Percentiles rank a stretch among this genome's conserved stretches.
Evolutionary conservation across 2,113 vertebrate species (phyloP).

Genomic region (Cyanocitta stelleri): DNA sequence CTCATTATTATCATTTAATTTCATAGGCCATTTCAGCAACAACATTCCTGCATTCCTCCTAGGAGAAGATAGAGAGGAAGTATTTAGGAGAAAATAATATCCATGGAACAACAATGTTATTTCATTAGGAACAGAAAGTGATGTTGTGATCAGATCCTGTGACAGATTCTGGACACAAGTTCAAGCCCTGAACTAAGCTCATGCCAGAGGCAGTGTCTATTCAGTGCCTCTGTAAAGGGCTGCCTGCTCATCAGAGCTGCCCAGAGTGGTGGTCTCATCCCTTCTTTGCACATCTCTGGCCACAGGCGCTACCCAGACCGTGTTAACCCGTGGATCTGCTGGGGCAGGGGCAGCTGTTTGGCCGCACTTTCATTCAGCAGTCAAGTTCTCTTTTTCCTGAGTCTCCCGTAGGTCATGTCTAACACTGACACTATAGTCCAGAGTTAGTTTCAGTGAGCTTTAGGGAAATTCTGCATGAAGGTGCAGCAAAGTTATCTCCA

Average conservation of each 20-base stretch:
- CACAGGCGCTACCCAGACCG: background rate
- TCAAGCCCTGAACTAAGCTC: background rate
- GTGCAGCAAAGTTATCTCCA: background rate
- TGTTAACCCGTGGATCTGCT: rapidly evolving
- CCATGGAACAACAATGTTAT: background rate
- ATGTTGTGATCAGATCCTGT: background rate
- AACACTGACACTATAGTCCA: background rate
- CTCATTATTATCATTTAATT: background rate
- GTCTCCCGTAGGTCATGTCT: background rate
- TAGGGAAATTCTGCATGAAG: background rate
- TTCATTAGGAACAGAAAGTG: background rate
- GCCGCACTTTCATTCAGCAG: background rate
- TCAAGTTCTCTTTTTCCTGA: background rate
- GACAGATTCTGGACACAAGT: background rate
- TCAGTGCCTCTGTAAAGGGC: background rate
- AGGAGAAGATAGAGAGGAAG: background rate
- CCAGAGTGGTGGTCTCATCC: rapidly evolving
- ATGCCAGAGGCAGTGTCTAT: background rate
- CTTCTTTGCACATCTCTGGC: background rate
- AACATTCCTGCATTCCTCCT: background rate
- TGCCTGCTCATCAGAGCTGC: background rate
- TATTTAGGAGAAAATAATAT: background rate
- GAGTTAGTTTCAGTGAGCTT: background rate
- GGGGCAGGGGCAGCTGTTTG: background rate
- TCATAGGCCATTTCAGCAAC: background rate